A percentile compares a stretch with the other conserved stretches of the same genome.
These are phyloP conservation scores for Ispidina lecontei DNA, from an alignment of 2,797 vertebrate species.

Conservation along the genomic window DNA sequence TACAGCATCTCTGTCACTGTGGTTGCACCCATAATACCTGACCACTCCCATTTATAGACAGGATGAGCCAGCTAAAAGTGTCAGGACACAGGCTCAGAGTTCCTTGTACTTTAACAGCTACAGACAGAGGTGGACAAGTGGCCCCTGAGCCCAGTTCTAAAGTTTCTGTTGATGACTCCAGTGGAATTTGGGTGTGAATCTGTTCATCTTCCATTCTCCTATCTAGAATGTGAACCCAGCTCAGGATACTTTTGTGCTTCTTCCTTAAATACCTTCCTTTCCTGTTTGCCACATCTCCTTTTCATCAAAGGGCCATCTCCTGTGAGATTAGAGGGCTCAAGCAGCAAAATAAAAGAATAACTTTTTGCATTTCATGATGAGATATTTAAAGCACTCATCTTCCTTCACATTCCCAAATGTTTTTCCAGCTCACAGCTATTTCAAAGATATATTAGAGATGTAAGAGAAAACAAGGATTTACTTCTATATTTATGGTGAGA, in stretches of 20 bases:
- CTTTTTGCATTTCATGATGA: background rate
- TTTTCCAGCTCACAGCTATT: background rate
- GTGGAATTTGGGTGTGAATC: conserved; percentile 33
- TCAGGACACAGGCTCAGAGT: background rate
- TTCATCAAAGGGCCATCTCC: background rate
- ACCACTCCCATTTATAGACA: background rate
- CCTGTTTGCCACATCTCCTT: background rate
- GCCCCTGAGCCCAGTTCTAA: background rate
- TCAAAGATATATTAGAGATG: background rate
- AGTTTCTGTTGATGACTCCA: conserved; percentile 24
- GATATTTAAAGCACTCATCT: background rate
- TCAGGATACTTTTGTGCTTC: background rate
- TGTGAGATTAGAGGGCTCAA: background rate
- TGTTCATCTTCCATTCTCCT: background rate
- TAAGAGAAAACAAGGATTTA: background rate
- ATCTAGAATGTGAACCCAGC: background rate
- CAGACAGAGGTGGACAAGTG: background rate
- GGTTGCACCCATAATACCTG: background rate
- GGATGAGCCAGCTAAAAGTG: background rate
- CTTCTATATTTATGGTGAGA: conserved; percentile 14
- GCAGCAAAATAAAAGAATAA: background rate
- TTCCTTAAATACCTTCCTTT: background rate
- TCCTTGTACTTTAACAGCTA: background rate
- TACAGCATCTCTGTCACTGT: background rate
- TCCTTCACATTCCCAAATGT: background rate